Evolutionary conservation across 1,140 invertebrate species (phyloP).

Genomic region (Vanessa tameamea): DNA sequence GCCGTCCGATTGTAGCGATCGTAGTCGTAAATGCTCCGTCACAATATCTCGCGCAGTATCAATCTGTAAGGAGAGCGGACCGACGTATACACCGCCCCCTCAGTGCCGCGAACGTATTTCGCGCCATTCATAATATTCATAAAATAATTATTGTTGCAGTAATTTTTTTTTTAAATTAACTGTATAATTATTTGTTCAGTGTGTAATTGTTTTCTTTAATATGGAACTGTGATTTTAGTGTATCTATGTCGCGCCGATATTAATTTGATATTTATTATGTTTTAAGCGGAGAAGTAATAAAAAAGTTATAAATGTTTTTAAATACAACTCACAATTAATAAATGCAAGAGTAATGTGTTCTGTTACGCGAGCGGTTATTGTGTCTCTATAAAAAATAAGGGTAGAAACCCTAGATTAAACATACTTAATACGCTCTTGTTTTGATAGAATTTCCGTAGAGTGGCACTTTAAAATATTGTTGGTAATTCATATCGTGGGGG

Average conservation of each 20-base stretch:
- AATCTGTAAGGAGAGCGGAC: slow-evolving; percentile 51
- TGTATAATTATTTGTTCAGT: neutral
- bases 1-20: neutral
- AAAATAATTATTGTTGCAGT: neutral
- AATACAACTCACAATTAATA: no score
- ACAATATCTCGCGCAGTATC: slow-evolving; percentile 45
- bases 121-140: slow-evolving; percentile 1
- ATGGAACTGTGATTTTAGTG: neutral
- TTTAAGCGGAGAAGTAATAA: no score
- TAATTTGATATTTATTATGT: no score
- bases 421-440: slow-evolving; percentile 3
- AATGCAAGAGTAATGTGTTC: no score
- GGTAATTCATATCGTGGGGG: neutral
- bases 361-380: no score
- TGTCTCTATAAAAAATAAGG: neutral
- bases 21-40: slow-evolving; percentile 4
- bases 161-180: no score
- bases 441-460: slow-evolving; percentile 4
- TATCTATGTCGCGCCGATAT: no score
- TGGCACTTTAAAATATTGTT: slow-evolving; percentile 1
- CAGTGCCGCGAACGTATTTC: slow-evolving; percentile 28
- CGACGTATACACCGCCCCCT: slow-evolving; percentile 43
- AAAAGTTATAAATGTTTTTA: no score
- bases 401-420: neutral
- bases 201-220: neutral